Evolutionary conservation across 2,113 vertebrate genomes (phyloP), one percentile per base, ranked within the genome.

Genomic region (Sarotherodon lohbergeri): DNA sequence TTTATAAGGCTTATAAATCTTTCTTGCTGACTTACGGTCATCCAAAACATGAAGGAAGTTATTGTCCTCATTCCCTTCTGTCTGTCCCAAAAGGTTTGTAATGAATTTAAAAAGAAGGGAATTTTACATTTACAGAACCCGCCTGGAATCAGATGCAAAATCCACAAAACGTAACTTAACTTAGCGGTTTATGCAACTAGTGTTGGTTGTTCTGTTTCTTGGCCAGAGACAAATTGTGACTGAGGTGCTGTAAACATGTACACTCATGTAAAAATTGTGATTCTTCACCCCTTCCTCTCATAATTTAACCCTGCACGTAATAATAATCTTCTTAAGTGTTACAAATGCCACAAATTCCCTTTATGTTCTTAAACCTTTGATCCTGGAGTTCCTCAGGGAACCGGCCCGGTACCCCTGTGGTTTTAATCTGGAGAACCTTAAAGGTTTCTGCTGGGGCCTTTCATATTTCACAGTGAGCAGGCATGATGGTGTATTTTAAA

Each of bases 401-500:
- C 68, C n/a, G 10, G 83, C 83, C 36, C 39, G 16, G 87, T 82
- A 88, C 73, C 52, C 66, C 27, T 52, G 61, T 24, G n/a, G 63
- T 90, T 91, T 86, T 82, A 68, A 73, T 85, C 36, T 73, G 27
- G 27, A 48, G 43, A 79, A 78, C 81, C 86, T 78, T 22, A 6
- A 54, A 82, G 88, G 84, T 82, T 82, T 80, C 41, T 82, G 43
- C 34, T 9, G 12, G 78, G 68, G 80, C 41, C 56, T 83, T 76
- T 81, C 39, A 5, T 22, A 36, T 86, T 79, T 83, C 89, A 41
- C 86, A 88, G 68, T 85, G 89, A 88, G 90, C 86, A 63, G 34
- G 6, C 81, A 66, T 13, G 46, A 61, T 83, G 24, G 63, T 90
- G 86, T 83, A 13, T 92, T 90, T 92, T 90, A 89, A 93, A 93